Evolutionary conservation across 2,113 vertebrate species (phyloP), one percentile per base, ranked within the genome.

Genomic region (Amphilophus citrinellus): DNA sequence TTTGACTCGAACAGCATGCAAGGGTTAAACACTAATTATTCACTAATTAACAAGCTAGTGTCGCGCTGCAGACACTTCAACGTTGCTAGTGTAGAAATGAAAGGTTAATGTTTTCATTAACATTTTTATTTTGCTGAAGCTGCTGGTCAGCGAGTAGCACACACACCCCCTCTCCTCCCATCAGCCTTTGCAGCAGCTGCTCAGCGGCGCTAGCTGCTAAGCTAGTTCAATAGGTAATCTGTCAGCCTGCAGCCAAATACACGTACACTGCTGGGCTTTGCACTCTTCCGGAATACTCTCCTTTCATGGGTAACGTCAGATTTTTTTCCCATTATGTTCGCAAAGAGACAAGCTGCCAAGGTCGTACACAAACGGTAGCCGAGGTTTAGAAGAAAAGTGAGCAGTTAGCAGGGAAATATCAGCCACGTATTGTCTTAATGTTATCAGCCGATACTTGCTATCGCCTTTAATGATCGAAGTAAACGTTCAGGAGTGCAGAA

Each of bases 151-250:
- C 93, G 84, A 83, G 39, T 39, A 4, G 8, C 61, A 50, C 20
- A 44, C 73, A 56, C 59, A 24, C 32, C 65, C 81, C 79, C 15
- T 59, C 63, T 37, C 71, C 53, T 92, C 94, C 94, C 94, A 93
- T 22, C 87, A 93, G 82, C 63, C 94, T 88, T 83, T 91, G 92
- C 93, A 5, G 89, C 17, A 73, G 68, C 18, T 85, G 84, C 88
- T 84, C 84, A 30, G 44, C 30, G 18, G 62, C 2, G 88, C 82
- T 91, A 81, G 82, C 73, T 77, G 84, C 61, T 84, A 79, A 35
- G 88, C 87, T 85, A 58, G 5, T 76, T 61, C 88, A 83, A 20
- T 76, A 37, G 59, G 62, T 90, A 66, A 91, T 83, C 89, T 87
- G 91, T 85, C 91, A 89, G 24, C 60, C 81, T n/a, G 84, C 20